Base-by-base conservation (phyloP, 2,888 invertebrate species). In the Sphaerophoria rueppellii region DNA sequence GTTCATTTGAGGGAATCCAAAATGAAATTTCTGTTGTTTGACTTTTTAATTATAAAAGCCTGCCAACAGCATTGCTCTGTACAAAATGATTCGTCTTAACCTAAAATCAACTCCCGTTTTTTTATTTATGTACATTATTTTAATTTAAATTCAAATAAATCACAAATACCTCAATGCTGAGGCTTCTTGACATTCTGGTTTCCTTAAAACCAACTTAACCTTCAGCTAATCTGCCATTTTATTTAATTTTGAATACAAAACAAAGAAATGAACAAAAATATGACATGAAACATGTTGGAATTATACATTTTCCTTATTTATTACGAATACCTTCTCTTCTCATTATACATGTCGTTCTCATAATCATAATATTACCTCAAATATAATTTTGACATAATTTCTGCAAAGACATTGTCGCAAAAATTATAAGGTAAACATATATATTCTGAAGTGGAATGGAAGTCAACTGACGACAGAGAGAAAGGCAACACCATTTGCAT, bases 321-420 rank as follows among this genome's bases (percentile, higher is more conserved):
- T 70, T 52, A 43, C 61, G 70, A 74, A 70, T 69, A 80, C 55
- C 43, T 43, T 9, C 43, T 9, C 11, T 12, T 12, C 12, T 9
- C 43, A 12, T 43, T 6, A 4, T 9, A 9, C 43, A 4, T 43
- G 6, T 24, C 24, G 24, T 24, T 24, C 63, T 48, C 60, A 60
- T 63, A 24, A 63, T 37, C 58, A 58, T 61, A 55, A 60, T 43
- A 43, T 65, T 73, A 74, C 40, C 63, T 58, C 57, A 58, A 40
- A 71, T 24, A 57, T 52, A 35, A 43, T 73, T 60, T 83, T 79
- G 74, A 75, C 82, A 83, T 83, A 43, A 75, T 80, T 80, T 83
- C 43, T 16, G 37, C 70, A 58, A 5, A 58, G 48, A 69, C 37
- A 40, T 16, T 24, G 12, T 34, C n/a, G 35, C 0, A 40, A 40